These are phyloP conservation scores for Tetranychus urticae DNA, from an alignment of 1,140 invertebrate genomes.

Conservation along the genomic window DNA sequence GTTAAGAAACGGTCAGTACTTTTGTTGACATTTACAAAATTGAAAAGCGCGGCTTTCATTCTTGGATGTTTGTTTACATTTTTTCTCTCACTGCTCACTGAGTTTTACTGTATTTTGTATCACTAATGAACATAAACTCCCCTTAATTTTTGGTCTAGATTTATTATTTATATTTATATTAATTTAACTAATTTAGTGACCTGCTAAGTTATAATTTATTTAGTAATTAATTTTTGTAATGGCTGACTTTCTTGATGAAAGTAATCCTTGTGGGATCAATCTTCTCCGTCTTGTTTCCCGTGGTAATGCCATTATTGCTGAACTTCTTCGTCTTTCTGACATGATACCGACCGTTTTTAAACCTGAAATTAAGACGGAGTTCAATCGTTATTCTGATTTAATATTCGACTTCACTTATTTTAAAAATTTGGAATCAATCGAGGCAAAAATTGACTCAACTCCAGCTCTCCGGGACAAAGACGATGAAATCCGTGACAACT, in stretches of 20 bases:
- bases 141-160: too few species aligned
- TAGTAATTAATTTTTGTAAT: not conserved
- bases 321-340: constrained; percentile 69
- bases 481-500: constrained; percentile 73
- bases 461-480: constrained; percentile 62
- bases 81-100: too few species aligned
- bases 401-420: constrained; percentile 84
- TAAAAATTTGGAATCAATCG: constrained; percentile 53
- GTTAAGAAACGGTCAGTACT: too few species aligned
- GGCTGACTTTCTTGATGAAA: not conserved
- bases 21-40: too few species aligned
- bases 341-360: constrained; percentile 71
- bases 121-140: too few species aligned
- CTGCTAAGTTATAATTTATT: too few species aligned
- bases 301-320: constrained; percentile 85
- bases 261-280: not conserved
- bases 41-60: too few species aligned
- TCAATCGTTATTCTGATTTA: constrained; percentile 62
- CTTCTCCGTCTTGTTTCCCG: constrained; percentile 45
- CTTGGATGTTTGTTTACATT: too few species aligned
- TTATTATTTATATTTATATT: too few species aligned
- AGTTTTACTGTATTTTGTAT: too few species aligned
- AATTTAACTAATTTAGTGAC: too few species aligned
- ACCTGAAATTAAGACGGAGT: constrained; percentile 44
- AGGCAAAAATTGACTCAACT: constrained; percentile 63